These are phyloP conservation scores for Epinephelus cyanopodus DNA, from an alignment of 2,113 vertebrate species.

Conservation along the genomic window DNA sequence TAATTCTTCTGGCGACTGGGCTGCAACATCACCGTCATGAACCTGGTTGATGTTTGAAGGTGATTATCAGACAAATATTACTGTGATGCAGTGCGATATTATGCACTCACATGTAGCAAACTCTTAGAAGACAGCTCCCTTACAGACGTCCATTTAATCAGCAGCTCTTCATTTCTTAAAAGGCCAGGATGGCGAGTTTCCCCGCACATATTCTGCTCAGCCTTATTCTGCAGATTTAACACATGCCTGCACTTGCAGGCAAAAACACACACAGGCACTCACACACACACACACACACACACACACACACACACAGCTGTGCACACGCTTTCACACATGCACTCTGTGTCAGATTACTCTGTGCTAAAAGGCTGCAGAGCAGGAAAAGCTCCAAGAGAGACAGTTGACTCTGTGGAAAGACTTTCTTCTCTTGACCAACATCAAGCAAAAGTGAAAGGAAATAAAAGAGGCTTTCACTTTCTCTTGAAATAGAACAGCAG, in stretches of 20 bases:
- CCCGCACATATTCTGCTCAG: constrained; percentile 24
- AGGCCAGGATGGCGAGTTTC: constrained; percentile 10
- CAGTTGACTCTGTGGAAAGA: constrained; percentile 9
- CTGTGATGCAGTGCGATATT: background rate
- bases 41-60: background rate
- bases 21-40: background rate
- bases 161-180: constrained; percentile 55
- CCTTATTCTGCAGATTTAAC: constrained; percentile 34
- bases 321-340: constrained; percentile 1
- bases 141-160: constrained; percentile 43
- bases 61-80: background rate
- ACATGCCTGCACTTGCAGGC: constrained; percentile 29
- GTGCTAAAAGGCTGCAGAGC: constrained; percentile 20
- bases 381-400: constrained; percentile 19
- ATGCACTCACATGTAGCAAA: background rate
- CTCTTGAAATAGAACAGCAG: constrained; percentile 16
- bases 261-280: constrained; percentile 5
- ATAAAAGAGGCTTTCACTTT: constrained; percentile 7
- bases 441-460: constrained; percentile 40
- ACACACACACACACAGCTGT: background rate
- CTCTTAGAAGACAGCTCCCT: background rate
- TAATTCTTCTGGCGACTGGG: no score
- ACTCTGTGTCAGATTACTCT: constrained; percentile 34
- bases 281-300: constrained; percentile 11
- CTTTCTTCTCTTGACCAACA: constrained; percentile 37